A percentile compares a stretch with the other conserved stretches of the same genome.
These are phyloP conservation scores for Trichonephila inaurata DNA, from an alignment of 1,140 invertebrate species.

Conservation along the genomic window DNA sequence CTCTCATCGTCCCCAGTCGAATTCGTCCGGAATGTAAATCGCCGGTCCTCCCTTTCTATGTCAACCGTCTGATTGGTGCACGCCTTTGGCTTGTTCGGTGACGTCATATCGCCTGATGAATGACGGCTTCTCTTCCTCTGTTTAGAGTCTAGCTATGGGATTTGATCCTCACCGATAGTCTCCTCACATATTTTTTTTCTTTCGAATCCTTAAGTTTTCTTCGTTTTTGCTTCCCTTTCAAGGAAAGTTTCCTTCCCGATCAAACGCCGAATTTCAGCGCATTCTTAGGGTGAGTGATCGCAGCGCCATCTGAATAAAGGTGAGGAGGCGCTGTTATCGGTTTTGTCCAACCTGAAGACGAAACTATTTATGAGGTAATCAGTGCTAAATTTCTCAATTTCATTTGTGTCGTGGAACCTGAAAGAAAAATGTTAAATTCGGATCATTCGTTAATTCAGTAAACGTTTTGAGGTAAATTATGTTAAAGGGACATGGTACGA, in stretches of 20 bases:
- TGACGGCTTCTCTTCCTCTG: constrained; percentile 21
- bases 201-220: background rate
- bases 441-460: no score
- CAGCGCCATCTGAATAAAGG: background rate
- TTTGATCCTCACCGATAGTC: constrained; percentile 26
- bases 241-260: background rate
- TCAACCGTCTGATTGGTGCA: constrained; percentile 68
- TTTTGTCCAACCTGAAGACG: background rate
- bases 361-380: background rate
- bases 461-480: no score
- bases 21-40: constrained; percentile 53
- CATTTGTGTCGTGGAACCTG: no score
- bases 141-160: background rate
- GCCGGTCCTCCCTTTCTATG: constrained; percentile 65
- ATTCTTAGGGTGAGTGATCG: background rate
- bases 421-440: no score
- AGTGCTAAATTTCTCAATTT: no score
- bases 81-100: constrained; percentile 72
- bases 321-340: background rate
- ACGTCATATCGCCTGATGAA: constrained; percentile 68
- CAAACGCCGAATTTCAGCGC: background rate
- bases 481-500: no score
- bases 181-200: constrained; percentile 10
- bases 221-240: background rate
- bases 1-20: background rate